phyloP scores from a whole-genome alignment of 2,888 invertebrate genomes.

The Leptopilina drosophilae region DNA sequence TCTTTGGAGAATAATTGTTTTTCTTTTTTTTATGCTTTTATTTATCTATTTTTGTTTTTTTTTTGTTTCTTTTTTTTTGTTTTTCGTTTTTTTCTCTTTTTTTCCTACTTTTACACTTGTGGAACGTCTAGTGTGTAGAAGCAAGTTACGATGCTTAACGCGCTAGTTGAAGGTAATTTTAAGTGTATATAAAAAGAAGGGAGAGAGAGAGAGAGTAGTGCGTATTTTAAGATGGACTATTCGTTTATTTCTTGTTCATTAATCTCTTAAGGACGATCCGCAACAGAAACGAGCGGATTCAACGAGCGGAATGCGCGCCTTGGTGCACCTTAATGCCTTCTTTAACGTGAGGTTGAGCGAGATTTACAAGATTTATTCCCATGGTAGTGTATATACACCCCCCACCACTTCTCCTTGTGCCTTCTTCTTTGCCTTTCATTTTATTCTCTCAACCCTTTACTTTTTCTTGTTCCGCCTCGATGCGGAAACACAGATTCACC shows the following conservation, averaged over 20 bases:
- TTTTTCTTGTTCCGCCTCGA: slow-evolving; percentile 10
- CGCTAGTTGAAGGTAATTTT: slow-evolving; percentile 12
- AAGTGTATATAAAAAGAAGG: background rate
- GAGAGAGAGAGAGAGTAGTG: background rate
- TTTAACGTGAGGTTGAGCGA: slow-evolving; percentile 38
- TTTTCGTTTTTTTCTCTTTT: too few species aligned
- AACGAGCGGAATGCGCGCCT: slow-evolving; percentile 41
- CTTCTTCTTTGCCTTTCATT: slow-evolving; percentile 8
- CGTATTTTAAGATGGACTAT: slow-evolving; percentile 29
- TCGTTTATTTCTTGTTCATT: slow-evolving; percentile 37
- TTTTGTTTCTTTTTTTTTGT: too few species aligned
- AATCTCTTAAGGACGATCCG: slow-evolving; percentile 29
- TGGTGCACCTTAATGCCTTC: slow-evolving; percentile 39
- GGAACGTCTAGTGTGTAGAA: too few species aligned
- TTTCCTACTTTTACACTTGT: too few species aligned
- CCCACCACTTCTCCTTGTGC: background rate
- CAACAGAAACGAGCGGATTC: slow-evolving; percentile 33
- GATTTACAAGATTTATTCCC: slow-evolving; percentile 43
- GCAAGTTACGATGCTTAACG: background rate
- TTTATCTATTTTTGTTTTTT: too few species aligned
- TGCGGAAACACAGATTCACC: slow-evolving; percentile 33
- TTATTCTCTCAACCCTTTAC: slow-evolving; percentile 9
- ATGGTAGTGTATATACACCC: background rate
- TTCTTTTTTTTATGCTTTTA: background rate
- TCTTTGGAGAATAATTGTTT: background rate